Conservation (phyloP, 2,888 invertebrate species). For the Eristalinus sepulchralis region DNA sequence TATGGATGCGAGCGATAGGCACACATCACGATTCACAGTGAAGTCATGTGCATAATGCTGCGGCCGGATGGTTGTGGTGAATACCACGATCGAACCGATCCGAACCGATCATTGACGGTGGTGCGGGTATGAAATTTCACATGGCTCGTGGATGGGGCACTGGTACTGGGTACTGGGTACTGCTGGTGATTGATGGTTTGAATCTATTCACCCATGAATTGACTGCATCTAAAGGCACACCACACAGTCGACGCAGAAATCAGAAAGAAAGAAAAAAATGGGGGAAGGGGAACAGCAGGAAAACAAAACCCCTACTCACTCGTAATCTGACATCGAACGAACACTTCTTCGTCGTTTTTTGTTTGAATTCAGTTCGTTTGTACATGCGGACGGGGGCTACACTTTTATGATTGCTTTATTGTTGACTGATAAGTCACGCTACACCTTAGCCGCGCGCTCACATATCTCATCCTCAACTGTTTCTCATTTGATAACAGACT, state of each 20-base stretch:
- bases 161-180: conserved; percentile 5
- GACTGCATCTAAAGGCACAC: background rate
- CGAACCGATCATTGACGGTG: conserved; percentile 24
- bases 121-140: conserved; percentile 54
- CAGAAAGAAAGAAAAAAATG: conserved; percentile 27
- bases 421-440: conserved; percentile 59
- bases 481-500: conserved; percentile 50
- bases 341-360: conserved; percentile 2
- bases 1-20: background rate
- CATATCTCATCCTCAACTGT: conserved; percentile 52
- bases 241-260: conserved; percentile 18
- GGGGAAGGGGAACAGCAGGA: background rate
- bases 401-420: conserved; percentile 59
- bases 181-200: conserved; percentile 65
- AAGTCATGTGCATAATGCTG: conserved; percentile 37
- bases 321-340: conserved; percentile 28
- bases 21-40: conserved; percentile 5
- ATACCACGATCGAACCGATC: background rate
- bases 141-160: no score
- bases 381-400: conserved; percentile 44
- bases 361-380: conserved; percentile 25
- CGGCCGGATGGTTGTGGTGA: background rate
- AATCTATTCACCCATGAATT: background rate
- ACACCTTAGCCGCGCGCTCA: conserved; percentile 39
- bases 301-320: conserved; percentile 10